Evolutionary conservation across 2,113 vertebrate species (phyloP).

Genomic region (Perca fluviatilis): DNA sequence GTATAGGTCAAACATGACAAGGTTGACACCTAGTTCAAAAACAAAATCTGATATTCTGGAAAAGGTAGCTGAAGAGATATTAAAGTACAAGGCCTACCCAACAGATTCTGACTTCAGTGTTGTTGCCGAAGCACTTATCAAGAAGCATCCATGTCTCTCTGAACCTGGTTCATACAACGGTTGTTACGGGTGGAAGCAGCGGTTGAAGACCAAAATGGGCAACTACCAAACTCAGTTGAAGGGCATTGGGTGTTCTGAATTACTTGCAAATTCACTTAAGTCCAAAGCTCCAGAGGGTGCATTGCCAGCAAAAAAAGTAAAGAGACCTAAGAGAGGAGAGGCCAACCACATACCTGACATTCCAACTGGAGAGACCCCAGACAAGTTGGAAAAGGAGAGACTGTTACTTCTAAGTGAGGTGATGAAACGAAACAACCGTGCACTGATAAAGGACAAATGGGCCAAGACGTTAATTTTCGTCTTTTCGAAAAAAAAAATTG

Average conservation of each 20-base stretch:
- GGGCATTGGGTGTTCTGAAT: neutral
- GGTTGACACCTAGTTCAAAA: conserved; percentile 16
- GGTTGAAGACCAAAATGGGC: conserved; percentile 46
- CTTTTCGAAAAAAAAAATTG: too few relatives aligned
- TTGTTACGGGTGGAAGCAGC: conserved; percentile 42
- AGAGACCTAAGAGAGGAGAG: conserved; percentile 4
- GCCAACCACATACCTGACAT: conserved; percentile 32
- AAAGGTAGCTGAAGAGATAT: conserved; percentile 18
- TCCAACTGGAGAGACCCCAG: conserved; percentile 1
- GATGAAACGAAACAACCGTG: conserved; percentile 15
- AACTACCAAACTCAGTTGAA: conserved; percentile 32
- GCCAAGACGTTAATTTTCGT: neutral
- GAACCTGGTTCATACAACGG: conserved; percentile 40
- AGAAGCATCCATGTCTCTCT: conserved; percentile 48
- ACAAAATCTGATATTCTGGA: conserved; percentile 31
- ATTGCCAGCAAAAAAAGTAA: conserved; percentile 27
- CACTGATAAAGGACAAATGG: conserved; percentile 18
- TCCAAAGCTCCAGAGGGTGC: conserved; percentile 29
- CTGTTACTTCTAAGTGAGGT: conserved; percentile 2
- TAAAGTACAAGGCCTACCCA: conserved; percentile 36
- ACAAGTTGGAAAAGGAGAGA: neutral
- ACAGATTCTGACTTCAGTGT: conserved; percentile 24
- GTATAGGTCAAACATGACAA: neutral
- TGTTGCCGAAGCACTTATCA: conserved; percentile 38
- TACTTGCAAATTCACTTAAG: conserved; percentile 36